These are phyloP conservation scores for Stigmatopora nigra DNA, from an alignment of 2,113 vertebrate genomes.

Conservation along the genomic window DNA sequence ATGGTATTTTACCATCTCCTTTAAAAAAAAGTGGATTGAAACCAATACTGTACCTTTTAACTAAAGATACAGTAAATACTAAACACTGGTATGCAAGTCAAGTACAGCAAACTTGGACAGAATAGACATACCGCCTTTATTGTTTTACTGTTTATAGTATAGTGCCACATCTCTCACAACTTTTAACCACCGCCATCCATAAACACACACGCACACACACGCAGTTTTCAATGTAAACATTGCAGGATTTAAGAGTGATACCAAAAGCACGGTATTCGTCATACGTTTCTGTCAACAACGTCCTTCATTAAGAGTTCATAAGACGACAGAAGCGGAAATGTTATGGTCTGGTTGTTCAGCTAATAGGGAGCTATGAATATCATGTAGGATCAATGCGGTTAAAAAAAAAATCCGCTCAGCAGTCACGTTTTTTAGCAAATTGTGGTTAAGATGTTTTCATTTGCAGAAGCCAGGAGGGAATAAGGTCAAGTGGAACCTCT, in stretches of 20 bases:
- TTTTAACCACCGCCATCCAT: slow-evolving; percentile 47
- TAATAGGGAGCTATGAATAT: slow-evolving; percentile 24
- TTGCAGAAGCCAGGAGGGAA: slow-evolving; percentile 53
- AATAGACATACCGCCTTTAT: slow-evolving; percentile 66
- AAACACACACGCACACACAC: slow-evolving; percentile 18
- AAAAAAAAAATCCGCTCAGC: background rate
- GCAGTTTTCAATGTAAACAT: slow-evolving; percentile 68
- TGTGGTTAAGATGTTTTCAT: slow-evolving; percentile 55
- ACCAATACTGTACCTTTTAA: no score
- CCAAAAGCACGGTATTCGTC: slow-evolving; percentile 64
- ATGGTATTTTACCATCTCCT: no score
- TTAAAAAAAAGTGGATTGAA: no score
- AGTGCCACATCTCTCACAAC: slow-evolving; percentile 59
- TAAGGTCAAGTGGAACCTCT: slow-evolving; percentile 52
- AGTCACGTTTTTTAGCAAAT: slow-evolving; percentile 30
- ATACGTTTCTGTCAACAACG: slow-evolving; percentile 16
- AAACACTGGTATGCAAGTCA: background rate
- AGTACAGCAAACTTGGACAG: slow-evolving; percentile 2
- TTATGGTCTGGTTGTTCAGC: slow-evolving; percentile 34
- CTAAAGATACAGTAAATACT: no score
- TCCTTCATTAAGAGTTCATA: slow-evolving; percentile 21
- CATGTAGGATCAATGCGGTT: slow-evolving; percentile 22
- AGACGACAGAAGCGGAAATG: slow-evolving; percentile 30
- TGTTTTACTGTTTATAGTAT: slow-evolving; percentile 67
- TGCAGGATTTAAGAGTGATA: slow-evolving; percentile 68